phyloP scores from a whole-genome alignment of 2,888 invertebrate species.

The Gastracanthus pulcherrimus region DNA sequence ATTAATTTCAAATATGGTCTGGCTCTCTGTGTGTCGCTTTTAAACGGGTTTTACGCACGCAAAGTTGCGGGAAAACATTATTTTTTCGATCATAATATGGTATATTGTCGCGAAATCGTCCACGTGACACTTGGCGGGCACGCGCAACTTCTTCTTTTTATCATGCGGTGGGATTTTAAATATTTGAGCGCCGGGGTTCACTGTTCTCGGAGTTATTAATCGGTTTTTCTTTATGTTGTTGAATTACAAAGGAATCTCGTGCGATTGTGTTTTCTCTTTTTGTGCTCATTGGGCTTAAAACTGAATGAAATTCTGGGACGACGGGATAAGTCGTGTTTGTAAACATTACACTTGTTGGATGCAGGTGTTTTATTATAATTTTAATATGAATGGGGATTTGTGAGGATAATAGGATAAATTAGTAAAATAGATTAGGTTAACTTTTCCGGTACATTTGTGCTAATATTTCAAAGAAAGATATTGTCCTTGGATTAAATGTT shows the following conservation, averaged over 20 bases:
- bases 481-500: too few relatives aligned
- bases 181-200: slow-evolving; percentile 1
- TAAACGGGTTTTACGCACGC: slow-evolving; percentile 7
- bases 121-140: background rate
- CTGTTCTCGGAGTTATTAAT: background rate
- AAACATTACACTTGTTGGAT: background rate
- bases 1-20: slow-evolving; percentile 43
- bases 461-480: background rate
- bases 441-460: background rate
- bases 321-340: background rate
- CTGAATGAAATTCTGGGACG: background rate
- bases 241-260: background rate
- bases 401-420: background rate
- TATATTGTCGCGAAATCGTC: background rate
- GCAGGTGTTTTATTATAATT: background rate
- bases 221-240: background rate
- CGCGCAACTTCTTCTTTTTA: background rate
- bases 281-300: background rate
- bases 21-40: background rate
- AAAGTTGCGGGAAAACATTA: slow-evolving; percentile 11
- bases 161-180: background rate
- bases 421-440: background rate
- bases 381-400: background rate
- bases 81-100: background rate
- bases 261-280: slow-evolving; percentile 3